phyloP scores from a whole-genome alignment of 2,888 invertebrate genomes.

The Phalera bucephala region DNA sequence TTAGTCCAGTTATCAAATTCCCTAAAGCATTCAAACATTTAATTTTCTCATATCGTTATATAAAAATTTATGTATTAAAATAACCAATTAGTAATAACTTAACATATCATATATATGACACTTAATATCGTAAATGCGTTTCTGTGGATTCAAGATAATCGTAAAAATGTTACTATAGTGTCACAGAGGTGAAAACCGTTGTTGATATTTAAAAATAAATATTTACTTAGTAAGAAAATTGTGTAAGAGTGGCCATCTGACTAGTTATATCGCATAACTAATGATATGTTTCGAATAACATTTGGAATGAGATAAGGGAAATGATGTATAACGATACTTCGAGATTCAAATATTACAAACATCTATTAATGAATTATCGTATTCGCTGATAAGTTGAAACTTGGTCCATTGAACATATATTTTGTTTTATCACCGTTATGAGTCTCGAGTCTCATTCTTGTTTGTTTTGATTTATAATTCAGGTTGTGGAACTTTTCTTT shows the following conservation, averaged over 20 bases:
- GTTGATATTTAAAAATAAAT: too few relatives aligned
- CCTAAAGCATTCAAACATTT: too few relatives aligned
- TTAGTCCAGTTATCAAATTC: too few relatives aligned
- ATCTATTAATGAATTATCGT: background rate
- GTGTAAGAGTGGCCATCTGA: background rate
- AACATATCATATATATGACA: conserved; percentile 16
- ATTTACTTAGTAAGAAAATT: background rate
- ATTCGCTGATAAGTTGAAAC: background rate
- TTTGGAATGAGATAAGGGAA: background rate
- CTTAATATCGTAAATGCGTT: background rate
- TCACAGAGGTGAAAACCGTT: conserved; percentile 1
- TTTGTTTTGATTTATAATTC: conserved; percentile 36
- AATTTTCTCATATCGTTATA: conserved; percentile 7
- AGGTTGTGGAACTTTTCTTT: too few relatives aligned
- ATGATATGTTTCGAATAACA: background rate
- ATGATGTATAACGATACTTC: background rate
- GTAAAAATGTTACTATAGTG: conserved; percentile 9
- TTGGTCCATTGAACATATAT: background rate
- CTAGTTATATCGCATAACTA: background rate
- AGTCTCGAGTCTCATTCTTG: background rate
- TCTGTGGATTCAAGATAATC: conserved; percentile 15
- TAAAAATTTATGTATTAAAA: conserved; percentile 5
- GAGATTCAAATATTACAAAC: background rate
- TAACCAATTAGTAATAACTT: conserved; percentile 17
- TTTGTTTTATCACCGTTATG: background rate